Percentiles rank a stretch among this genome's conserved stretches.
Conservation (phyloP, 2,797 vertebrate species). For the Rallus crepitans region DNA sequence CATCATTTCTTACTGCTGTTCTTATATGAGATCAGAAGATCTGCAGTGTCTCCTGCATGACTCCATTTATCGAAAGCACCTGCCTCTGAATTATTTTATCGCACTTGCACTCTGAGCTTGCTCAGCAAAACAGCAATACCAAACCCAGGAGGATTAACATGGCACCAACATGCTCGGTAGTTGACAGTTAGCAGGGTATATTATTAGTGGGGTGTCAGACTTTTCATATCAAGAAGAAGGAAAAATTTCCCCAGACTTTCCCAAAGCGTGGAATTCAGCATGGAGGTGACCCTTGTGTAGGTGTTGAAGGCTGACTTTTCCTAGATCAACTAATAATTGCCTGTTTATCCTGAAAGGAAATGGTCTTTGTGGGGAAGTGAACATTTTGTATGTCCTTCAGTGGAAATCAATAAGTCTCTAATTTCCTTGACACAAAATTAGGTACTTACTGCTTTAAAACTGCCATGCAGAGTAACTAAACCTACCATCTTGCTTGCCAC, state of each 20-base stretch:
- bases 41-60: not conserved
- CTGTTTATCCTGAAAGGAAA: not conserved
- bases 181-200: not conserved
- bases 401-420: not conserved
- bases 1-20: not conserved
- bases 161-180: not conserved
- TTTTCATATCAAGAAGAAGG: not conserved
- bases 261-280: not conserved
- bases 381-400: not conserved
- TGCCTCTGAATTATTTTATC: not conserved
- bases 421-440: constrained; percentile 17
- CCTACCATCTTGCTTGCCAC: not conserved
- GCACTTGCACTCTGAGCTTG: not conserved
- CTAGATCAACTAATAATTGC: not conserved
- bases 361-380: not conserved
- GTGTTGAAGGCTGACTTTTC: not conserved
- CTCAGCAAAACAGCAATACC: constrained; percentile 9
- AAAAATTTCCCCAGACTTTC: not conserved
- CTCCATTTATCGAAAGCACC: not conserved
- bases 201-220: not conserved
- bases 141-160: not conserved
- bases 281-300: not conserved
- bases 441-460: not conserved
- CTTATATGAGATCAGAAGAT: not conserved
- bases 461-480: not conserved